phyloP scores from a whole-genome alignment of 1,140 invertebrate genomes.

The Temnothorax curvispinosus region DNA sequence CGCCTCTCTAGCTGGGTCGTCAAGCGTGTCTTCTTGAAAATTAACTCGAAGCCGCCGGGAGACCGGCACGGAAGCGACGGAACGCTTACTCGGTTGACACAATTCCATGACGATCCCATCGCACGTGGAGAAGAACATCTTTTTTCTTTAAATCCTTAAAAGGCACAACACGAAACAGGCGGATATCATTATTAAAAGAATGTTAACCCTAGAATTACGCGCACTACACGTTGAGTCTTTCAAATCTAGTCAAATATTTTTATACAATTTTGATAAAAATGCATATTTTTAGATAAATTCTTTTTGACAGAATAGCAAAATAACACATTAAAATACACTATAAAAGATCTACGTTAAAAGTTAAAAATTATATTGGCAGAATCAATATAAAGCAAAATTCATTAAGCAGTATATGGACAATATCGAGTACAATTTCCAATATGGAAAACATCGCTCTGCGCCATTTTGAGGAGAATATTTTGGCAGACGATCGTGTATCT shows the following conservation, averaged over 20 bases:
- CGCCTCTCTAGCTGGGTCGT: constrained; percentile 30
- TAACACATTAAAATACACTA: neutral
- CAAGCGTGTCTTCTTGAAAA: constrained; percentile 58
- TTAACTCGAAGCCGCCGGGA: constrained; percentile 27
- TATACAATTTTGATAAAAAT: neutral
- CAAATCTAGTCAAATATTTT: neutral
- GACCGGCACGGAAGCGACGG: constrained; percentile 35
- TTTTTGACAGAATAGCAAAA: neutral
- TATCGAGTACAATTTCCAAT: neutral
- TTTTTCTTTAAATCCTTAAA: neutral
- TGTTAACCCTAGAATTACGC: neutral
- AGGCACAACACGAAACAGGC: neutral
- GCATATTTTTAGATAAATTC: neutral
- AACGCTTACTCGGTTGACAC: constrained; percentile 20
- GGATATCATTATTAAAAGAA: neutral
- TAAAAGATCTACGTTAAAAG: neutral
- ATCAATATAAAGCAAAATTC: constrained; percentile 3
- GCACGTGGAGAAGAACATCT: neutral
- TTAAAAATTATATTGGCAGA: neutral
- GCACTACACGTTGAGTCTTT: neutral
- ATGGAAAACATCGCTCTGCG: neutral
- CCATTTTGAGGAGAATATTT: neutral
- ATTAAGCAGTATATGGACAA: neutral
- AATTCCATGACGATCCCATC: neutral
- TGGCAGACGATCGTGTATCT: neutral